These are phyloP conservation scores for Phylloscopus collybita DNA, from an alignment of 2,797 vertebrate species.

Conservation along the genomic window DNA sequence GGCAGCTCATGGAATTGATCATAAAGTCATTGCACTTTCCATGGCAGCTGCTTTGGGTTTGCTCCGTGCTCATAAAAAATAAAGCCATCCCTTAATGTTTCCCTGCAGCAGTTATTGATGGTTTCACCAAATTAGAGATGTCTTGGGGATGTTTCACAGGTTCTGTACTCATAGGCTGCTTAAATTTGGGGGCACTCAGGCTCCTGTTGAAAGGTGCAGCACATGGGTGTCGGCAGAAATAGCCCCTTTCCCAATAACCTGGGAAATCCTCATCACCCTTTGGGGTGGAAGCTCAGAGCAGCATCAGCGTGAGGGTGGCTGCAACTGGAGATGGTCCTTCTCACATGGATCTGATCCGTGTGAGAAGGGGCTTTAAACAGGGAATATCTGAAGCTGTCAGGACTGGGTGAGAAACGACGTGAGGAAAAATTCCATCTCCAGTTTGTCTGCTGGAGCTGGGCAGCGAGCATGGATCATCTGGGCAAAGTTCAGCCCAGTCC, in stretches of 20 bases:
- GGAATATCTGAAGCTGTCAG: not conserved
- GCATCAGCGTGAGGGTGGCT: not conserved
- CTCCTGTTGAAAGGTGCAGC: not conserved
- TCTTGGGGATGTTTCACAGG: not conserved
- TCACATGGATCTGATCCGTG: rapidly evolving
- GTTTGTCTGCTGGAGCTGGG: not conserved
- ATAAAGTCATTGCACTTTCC: slow-evolving; percentile 24
- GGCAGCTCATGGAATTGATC: not conserved
- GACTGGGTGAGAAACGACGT: rapidly evolving
- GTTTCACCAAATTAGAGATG: not conserved
- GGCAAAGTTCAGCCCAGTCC: not conserved
- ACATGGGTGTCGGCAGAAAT: rapidly evolving
- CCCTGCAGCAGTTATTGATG: not conserved
- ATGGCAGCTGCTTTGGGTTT: slow-evolving; percentile 54
- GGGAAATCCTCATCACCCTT: not conserved
- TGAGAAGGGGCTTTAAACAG: not conserved
- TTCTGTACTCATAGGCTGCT: not conserved
- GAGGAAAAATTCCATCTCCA: not conserved
- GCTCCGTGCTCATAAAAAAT: not conserved
- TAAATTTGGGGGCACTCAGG: not conserved
- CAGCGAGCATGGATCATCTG: rapidly evolving
- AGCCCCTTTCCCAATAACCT: not conserved
- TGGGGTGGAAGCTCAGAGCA: not conserved
- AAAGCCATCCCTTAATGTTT: not conserved
- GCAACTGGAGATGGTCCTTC: rapidly evolving